phyloP scores from a whole-genome alignment of 35 echinoderm and acorn worm species.

The Amphiura filiformis region DNA sequence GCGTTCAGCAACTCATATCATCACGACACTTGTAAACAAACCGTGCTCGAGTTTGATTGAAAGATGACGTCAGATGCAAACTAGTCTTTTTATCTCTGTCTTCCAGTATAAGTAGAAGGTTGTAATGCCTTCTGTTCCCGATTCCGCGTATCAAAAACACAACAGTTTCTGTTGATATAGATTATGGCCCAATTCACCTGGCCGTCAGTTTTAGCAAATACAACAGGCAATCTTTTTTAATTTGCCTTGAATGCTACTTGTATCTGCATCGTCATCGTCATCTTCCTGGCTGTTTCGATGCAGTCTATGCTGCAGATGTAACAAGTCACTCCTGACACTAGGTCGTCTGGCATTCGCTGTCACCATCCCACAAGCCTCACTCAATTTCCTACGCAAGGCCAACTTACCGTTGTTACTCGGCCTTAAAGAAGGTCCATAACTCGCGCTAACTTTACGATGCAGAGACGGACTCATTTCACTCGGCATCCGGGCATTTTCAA shows the following conservation, averaged over 20 bases:
- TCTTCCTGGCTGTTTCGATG: slow-evolving; percentile 74
- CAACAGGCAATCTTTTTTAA: slow-evolving; percentile 83
- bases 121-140: no score
- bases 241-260: slow-evolving; percentile 69
- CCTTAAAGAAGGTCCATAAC: slow-evolving; percentile 64
- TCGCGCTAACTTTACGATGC: slow-evolving; percentile 88
- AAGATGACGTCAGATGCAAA: no score
- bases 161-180: no score
- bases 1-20: no score
- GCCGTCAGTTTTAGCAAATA: slow-evolving; percentile 33
- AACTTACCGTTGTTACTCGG: slow-evolving; percentile 63
- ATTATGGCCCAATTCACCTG: no score
- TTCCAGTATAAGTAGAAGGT: no score
- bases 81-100: no score
- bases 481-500: slow-evolving; percentile 92
- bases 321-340: slow-evolving; percentile 81
- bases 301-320: slow-evolving; percentile 69
- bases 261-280: slow-evolving; percentile 72
- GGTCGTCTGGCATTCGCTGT: slow-evolving; percentile 81
- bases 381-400: slow-evolving; percentile 68
- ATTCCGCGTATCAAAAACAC: no score
- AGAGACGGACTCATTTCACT: slow-evolving; percentile 98
- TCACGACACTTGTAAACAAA: no score
- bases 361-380: slow-evolving; percentile 92
- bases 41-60: no score